A percentile compares a stretch with the other conserved stretches of the same genome.
Conservation (phyloP, 2,888 invertebrate genomes). For the Schrankia costaestrigalis region DNA sequence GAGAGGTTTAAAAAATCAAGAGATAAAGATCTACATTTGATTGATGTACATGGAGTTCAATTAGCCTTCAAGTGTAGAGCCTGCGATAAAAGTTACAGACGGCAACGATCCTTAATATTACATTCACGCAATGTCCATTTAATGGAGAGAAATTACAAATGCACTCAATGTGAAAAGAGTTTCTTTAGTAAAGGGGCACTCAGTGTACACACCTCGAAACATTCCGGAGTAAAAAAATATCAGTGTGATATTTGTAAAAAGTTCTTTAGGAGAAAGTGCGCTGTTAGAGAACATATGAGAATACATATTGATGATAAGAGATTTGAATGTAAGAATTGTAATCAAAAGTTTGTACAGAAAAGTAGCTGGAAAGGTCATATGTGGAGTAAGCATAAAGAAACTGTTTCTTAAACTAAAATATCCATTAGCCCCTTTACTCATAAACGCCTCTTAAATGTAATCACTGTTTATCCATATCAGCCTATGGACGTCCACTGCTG, state of each 20-base stretch:
- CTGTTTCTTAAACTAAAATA: slow-evolving; percentile 4
- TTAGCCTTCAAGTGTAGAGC: slow-evolving; percentile 29
- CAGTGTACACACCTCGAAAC: slow-evolving; percentile 59
- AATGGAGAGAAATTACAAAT: slow-evolving; percentile 28
- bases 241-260: slow-evolving; percentile 51
- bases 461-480: no score
- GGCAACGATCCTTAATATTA: slow-evolving; percentile 5
- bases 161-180: slow-evolving; percentile 27
- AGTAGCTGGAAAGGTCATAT: slow-evolving; percentile 38
- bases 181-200: slow-evolving; percentile 38
- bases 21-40: slow-evolving; percentile 34
- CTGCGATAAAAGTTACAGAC: slow-evolving; percentile 23
- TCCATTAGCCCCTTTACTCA: no score
- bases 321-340: slow-evolving; percentile 26
- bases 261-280: slow-evolving; percentile 44
- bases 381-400: slow-evolving; percentile 38
- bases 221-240: slow-evolving; percentile 60
- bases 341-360: slow-evolving; percentile 34
- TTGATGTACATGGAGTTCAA: slow-evolving; percentile 24
- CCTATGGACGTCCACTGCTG: no score
- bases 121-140: slow-evolving; percentile 40
- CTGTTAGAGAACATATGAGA: slow-evolving; percentile 51
- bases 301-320: slow-evolving; percentile 36
- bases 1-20: slow-evolving; percentile 34
- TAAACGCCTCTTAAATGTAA: no score